These are phyloP conservation scores for Pristionchus japonicus DNA, from an alignment of 2,888 invertebrate species.

Conservation along the genomic window DNA sequence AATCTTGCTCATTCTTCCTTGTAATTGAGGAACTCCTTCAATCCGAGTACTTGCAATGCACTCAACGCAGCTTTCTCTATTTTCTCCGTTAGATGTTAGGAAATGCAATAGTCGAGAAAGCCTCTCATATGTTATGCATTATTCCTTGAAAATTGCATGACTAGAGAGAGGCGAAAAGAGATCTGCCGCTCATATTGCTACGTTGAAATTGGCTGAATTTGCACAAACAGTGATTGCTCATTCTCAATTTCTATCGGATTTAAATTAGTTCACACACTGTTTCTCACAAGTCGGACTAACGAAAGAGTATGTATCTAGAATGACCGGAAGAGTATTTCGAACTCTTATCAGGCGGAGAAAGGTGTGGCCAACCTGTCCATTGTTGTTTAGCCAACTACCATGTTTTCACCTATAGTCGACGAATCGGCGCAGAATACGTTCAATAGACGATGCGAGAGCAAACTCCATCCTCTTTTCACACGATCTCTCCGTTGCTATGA, in stretches of 20 bases:
- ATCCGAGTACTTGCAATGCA: not conserved
- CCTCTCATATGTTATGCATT: not conserved
- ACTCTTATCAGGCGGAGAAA: not conserved
- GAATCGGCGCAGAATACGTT: not conserved
- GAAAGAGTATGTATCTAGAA: too few species aligned
- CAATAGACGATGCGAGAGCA: not conserved
- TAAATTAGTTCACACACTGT: too few species aligned
- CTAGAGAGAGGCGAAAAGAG: not conserved
- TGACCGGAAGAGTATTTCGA: too few species aligned
- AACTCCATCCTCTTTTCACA: too few species aligned
- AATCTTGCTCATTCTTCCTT: not conserved
- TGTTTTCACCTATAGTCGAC: not conserved
- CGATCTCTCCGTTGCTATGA: not conserved
- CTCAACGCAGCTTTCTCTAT: not conserved
- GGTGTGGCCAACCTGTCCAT: not conserved
- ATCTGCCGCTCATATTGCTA: too few species aligned
- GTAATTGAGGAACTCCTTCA: not conserved
- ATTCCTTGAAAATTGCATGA: not conserved
- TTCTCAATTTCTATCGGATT: not conserved
- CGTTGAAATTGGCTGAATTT: not conserved
- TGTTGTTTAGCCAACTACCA: not conserved
- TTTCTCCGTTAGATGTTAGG: not conserved
- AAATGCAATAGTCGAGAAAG: not conserved
- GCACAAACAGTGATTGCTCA: not conserved
- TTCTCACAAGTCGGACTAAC: too few species aligned